Base-by-base conservation (phyloP, 2,888 invertebrate species). In the Lysandra coridon region DNA sequence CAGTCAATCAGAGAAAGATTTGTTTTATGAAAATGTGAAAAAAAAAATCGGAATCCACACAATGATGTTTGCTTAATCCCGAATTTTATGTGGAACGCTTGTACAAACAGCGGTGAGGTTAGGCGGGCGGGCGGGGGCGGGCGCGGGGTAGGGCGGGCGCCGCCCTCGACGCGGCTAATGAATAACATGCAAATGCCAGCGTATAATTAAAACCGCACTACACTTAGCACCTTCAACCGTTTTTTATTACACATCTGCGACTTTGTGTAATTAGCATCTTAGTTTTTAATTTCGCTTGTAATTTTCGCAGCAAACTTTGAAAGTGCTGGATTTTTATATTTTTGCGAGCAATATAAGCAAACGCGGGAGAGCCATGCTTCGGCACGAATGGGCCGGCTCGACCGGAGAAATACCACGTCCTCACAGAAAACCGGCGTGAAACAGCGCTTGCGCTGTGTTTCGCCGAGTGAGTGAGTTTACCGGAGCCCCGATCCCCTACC, bases 151-250 rank as follows among this genome's bases (percentile, higher is more conserved):
- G 62, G n/a, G 73, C 23, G 73, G 17, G 74, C 80, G 79, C 83
- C 87, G 87, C 87, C 89, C 86, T 73, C 83, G 83, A 80, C 82
- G 81, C 82, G 82, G 83, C 89, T 91, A 92, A 92, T 92, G 92
- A 92, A 92, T 91, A 91, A 89, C 90, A 92, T 92, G 92, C 92
- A 92, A 92, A 92, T 92, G 87, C 84, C 86, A 85, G 83, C 84
- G 88, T 87, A 88, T 91, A 91, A 92, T 91, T 90, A 91, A 91
- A 92, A 88, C 90, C 89, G 87, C 88, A 79, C 80, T 81, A 80
- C 76, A 80, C 80, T 82, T 80, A 79, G 75, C 75, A 79, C 79
- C 79, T 62, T 81, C 79, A 78, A 81, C 81, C 79, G 80, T 78
- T 80, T 80, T 80, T 81, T 79, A 79, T 79, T 79, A 79, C 44